Conservation (phyloP, 2,113 vertebrate genomes). For the Perccottus glenii region DNA sequence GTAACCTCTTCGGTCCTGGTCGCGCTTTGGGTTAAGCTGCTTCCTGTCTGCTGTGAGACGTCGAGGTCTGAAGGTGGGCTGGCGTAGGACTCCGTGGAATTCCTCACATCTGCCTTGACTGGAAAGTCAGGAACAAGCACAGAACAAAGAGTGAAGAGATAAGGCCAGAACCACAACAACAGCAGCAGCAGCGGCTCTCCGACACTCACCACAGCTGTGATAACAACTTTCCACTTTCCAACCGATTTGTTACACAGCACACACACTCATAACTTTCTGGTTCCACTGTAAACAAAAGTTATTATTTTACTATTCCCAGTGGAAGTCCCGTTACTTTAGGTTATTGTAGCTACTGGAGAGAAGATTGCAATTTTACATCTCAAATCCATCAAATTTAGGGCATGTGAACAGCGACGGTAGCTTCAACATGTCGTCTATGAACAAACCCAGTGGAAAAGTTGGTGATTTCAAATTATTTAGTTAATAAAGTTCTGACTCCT, state of each 20-base stretch:
- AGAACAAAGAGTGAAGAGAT: conserved; percentile 37
- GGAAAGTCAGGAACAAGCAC: conserved; percentile 56
- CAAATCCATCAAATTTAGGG: no score
- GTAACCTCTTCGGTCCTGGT: conserved; percentile 13
- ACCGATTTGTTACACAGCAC: conserved; percentile 19
- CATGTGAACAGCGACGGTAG: no score
- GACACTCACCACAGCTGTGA: no score
- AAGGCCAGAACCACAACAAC: conserved; percentile 51
- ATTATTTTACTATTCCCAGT: neutral
- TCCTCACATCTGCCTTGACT: conserved; percentile 66
- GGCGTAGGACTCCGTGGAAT: conserved; percentile 50
- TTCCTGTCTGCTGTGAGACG: conserved; percentile 25
- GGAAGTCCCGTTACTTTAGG: no score
- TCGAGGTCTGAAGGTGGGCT: conserved; percentile 17
- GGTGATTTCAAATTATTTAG: no score
- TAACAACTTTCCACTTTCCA: conserved; percentile 47
- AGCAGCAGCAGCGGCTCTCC: neutral
- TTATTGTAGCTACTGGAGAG: no score
- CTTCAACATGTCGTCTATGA: no score
- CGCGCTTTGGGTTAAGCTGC: conserved; percentile 23
- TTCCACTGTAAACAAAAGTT: conserved; percentile 5
- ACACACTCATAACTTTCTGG: neutral
- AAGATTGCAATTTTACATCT: no score
- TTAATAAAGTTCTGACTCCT: no score
- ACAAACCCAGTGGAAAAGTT: no score